Evolutionary conservation across 2,113 vertebrate genomes (phyloP).

Genomic region (Toxostoma redivivum): DNA sequence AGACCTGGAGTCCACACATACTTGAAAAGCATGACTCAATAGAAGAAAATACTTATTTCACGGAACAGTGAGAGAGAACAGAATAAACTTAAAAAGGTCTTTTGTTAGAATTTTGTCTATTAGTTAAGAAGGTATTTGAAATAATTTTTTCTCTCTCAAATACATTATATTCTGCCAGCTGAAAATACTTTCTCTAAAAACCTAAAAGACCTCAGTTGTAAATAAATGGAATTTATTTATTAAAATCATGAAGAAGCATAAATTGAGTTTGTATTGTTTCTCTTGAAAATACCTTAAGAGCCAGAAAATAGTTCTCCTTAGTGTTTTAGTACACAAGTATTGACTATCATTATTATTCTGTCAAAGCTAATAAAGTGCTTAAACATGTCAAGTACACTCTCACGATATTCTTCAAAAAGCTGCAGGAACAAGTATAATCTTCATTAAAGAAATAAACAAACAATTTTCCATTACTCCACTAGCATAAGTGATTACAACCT

Average conservation of each 20-base stretch:
- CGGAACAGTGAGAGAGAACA: not conserved
- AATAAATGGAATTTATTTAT: not conserved
- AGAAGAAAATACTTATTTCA: not conserved
- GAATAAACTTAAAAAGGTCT: not conserved
- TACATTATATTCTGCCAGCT: not conserved
- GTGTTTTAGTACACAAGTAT: not conserved
- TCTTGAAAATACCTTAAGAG: not conserved
- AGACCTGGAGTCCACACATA: not conserved
- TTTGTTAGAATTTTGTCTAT: not conserved
- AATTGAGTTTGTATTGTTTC: not conserved
- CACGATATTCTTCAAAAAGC: not conserved
- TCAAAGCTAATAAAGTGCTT: not conserved
- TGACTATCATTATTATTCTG: not conserved
- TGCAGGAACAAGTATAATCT: not conserved
- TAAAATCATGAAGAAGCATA: not conserved
- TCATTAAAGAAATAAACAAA: not conserved
- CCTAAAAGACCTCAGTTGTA: accelerated
- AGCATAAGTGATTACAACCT: not conserved
- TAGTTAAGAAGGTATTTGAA: not conserved
- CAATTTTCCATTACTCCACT: not conserved
- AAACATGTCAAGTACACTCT: not conserved
- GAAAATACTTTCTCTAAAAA: not conserved
- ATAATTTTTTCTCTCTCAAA: not conserved
- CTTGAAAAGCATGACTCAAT: not conserved
- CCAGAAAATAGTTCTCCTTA: not conserved